Conservation (phyloP, 2,888 invertebrate species). For the Ganaspis brasiliensis region DNA sequence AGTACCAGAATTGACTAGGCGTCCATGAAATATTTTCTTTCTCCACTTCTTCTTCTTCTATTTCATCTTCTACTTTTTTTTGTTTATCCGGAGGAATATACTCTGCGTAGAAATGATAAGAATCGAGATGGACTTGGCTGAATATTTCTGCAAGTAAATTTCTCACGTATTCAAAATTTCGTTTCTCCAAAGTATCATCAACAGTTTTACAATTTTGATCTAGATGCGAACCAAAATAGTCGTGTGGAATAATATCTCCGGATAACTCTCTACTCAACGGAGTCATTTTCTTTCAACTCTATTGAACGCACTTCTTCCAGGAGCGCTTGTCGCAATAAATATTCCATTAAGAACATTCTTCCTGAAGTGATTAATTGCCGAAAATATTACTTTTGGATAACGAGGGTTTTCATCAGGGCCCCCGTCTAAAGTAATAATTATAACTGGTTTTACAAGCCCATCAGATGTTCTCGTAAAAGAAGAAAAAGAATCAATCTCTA, state of each 20-base stretch:
- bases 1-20: no score
- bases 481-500: constrained; percentile 62
- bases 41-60: no score
- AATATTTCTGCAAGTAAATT: no score
- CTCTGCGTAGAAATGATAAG: constrained; percentile 45
- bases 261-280: constrained; percentile 65
- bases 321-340: constrained; percentile 65
- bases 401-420: constrained; percentile 61
- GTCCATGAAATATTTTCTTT: no score
- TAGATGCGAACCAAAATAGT: constrained; percentile 69
- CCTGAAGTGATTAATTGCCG: constrained; percentile 62
- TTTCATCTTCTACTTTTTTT: no score
- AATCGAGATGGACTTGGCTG: constrained; percentile 22
- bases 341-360: constrained; percentile 63
- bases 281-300: constrained; percentile 70
- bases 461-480: constrained; percentile 47
- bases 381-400: constrained; percentile 62
- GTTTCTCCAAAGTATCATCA: constrained; percentile 70
- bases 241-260: constrained; percentile 69
- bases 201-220: constrained; percentile 67
- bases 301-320: constrained; percentile 70
- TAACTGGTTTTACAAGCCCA: constrained; percentile 66
- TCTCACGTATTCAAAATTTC: constrained; percentile 68
- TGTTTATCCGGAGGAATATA: background rate
- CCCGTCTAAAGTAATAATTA: constrained; percentile 66